Evolutionary conservation across 2,113 vertebrate species (phyloP).

Genomic region (Mustela lutreola): DNA sequence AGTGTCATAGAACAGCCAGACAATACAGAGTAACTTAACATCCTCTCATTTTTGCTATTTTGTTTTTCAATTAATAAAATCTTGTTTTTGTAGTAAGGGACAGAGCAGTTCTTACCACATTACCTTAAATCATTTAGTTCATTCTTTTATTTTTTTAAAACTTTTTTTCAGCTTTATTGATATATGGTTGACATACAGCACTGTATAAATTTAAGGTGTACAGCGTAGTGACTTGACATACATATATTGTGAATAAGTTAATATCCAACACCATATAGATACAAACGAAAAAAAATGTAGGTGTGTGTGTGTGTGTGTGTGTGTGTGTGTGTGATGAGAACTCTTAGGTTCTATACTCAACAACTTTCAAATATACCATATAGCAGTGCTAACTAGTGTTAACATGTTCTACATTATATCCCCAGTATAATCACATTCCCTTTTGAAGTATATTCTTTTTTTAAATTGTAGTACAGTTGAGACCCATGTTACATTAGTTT

Average conservation of each 20-base stretch:
- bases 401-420: background rate
- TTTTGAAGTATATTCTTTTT: background rate
- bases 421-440: background rate
- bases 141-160: conserved; percentile 1
- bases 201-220: background rate
- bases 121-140: conserved; percentile 68
- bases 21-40: background rate
- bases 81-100: background rate
- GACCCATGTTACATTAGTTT: background rate
- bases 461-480: background rate
- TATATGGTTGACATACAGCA: background rate
- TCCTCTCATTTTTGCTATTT: background rate
- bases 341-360: background rate
- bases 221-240: background rate
- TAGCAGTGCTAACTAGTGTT: background rate
- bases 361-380: background rate
- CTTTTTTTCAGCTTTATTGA: background rate
- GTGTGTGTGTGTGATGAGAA: background rate
- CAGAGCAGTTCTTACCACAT: conserved; percentile 55
- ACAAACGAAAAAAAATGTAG: background rate
- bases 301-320: background rate
- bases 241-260: background rate
- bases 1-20: background rate
- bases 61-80: background rate
- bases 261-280: background rate